Base-by-base conservation (phyloP, 2,113 vertebrate genomes). In the Oreochromis spilurus region DNA sequence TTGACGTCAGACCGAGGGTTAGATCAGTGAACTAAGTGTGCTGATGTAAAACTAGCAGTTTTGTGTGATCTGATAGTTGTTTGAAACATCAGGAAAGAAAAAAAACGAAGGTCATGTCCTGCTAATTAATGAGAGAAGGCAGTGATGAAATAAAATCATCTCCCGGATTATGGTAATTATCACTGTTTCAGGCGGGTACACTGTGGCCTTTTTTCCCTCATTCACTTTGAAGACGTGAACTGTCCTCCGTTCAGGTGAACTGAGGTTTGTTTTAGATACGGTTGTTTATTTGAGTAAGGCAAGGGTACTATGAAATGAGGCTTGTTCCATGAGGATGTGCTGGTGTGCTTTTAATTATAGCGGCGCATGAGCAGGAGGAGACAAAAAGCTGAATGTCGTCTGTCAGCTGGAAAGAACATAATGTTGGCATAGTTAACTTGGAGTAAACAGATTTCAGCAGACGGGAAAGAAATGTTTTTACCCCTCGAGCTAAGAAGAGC, bases 111-210 rank as follows among this genome's bases (percentile, higher is more conserved):
- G 65, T 88, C 82, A 88, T 83, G 45, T 57, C 13, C 50, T 57
- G 6, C 52, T 87, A 50, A 70, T 86, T 90, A 82, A 88, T 85
- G 45, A 84, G 58, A 19, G 21, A 54, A 86, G 83, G 75, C 75
- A 53, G 53, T n/a, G 24, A 72, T 86, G 54, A 67, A 84, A 86
- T 89, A 5, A 86, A 88, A 85, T 79, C 16, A 84, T 83, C 60
- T 38, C 36, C 34, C 11, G 77, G 29, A 88, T 83, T 84, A 60
- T 75, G 48, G 7, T 84, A 83, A 85, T 84, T 16, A 90, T 83
- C 62, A 36, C 6, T 54, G 31, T 90, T 79, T 78, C 50, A 53
- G 84, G 84, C 0, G 1, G 65, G 21, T 81, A 92, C 87, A 79
- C 43, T 55, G 82, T 57, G 82, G 40, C 85, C 85, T 89, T 3